Conservation (phyloP, 2,113 vertebrate species). For the Brachyhypopomus occidentalis region DNA sequence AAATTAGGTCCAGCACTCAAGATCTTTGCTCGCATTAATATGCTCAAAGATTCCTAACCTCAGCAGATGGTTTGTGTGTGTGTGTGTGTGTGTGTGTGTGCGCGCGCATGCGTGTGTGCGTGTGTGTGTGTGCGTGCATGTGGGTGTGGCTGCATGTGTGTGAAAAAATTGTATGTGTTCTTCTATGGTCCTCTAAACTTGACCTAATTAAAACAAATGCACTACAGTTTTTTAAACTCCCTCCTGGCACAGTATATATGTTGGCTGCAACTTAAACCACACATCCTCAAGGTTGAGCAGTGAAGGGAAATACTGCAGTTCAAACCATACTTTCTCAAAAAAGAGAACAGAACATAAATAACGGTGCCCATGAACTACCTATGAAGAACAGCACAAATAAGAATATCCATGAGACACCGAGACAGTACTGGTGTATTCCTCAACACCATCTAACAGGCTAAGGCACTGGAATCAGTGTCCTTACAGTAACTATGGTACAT, state of each 20-base stretch:
- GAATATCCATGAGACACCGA: slow-evolving; percentile 8
- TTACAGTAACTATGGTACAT: background rate
- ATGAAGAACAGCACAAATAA: slow-evolving; percentile 46
- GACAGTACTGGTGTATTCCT: background rate
- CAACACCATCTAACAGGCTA: background rate
- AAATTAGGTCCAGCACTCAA: slow-evolving; percentile 95
- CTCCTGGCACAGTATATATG: background rate
- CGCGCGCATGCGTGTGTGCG: slow-evolving; percentile 27
- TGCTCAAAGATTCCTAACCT: slow-evolving; percentile 96
- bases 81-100: slow-evolving; percentile 19
- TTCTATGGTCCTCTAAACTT: slow-evolving; percentile 30
- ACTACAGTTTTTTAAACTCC: slow-evolving; percentile 41
- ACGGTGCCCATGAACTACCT: slow-evolving; percentile 1
- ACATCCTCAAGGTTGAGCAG: slow-evolving; percentile 27
- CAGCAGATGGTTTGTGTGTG: slow-evolving; percentile 5
- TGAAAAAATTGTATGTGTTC: slow-evolving; percentile 22
- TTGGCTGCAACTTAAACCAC: slow-evolving; percentile 21
- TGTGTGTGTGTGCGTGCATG: slow-evolving; percentile 22
- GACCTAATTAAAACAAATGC: slow-evolving; percentile 48
- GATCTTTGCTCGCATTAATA: slow-evolving; percentile 94
- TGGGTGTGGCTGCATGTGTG: slow-evolving; percentile 9
- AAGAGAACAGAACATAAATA: slow-evolving; percentile 20
- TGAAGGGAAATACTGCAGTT: slow-evolving; percentile 23
- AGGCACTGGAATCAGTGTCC: background rate
- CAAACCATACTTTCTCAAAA: slow-evolving; percentile 27